Evolutionary conservation across 2,797 vertebrate species (phyloP), one percentile per base, ranked within the genome.

Genomic region (Orestias chungarensis): DNA sequence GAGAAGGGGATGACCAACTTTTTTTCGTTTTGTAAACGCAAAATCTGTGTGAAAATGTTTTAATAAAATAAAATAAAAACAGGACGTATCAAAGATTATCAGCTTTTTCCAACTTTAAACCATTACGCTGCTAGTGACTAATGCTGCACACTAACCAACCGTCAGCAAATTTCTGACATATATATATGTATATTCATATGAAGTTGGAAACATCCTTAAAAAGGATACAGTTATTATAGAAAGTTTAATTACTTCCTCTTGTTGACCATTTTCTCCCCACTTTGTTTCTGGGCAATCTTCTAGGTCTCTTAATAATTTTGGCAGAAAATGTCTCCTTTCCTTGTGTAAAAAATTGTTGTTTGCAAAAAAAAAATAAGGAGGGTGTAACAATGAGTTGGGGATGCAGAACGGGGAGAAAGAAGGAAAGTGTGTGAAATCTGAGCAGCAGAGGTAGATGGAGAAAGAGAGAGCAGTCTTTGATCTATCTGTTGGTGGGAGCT

Each of bases 401-500:
- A 76, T 55, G 23, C 54, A 52, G 68, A 71, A 50, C 6, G 47
- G 61, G 72, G 54, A 43, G 27, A 42, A 29, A 25, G 66, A 50
- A 70, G 68, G 33, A 47, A 55, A 35, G 68, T 79, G 73, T 78
- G 82, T 78, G 81, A 88, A 86, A 85, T 74, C 67, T 70, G 82
- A 81, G 55, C 20, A 74, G 88, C 81, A 40, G 76, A 85, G 70
- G 50, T 78, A 25, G 74, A 80, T 52, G 57, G 50, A 75, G 66
- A 62, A 75, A 81, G 78, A 59, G 78, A 80, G 71, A 31, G 31
- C 49, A 78, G 86, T 61, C 89, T 92, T 94, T 94, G 93, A 94
- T 94, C 91, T 93, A 84, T 82, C 90, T 92, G 91, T 92, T 93
- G 91, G 87, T 89, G 90, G 93, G 90, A 93, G 86, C 86, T 84